Percentiles rank a stretch among this genome's conserved stretches.
phyloP scores from a whole-genome alignment of 2,888 invertebrate genomes.

The Noctua comes region DNA sequence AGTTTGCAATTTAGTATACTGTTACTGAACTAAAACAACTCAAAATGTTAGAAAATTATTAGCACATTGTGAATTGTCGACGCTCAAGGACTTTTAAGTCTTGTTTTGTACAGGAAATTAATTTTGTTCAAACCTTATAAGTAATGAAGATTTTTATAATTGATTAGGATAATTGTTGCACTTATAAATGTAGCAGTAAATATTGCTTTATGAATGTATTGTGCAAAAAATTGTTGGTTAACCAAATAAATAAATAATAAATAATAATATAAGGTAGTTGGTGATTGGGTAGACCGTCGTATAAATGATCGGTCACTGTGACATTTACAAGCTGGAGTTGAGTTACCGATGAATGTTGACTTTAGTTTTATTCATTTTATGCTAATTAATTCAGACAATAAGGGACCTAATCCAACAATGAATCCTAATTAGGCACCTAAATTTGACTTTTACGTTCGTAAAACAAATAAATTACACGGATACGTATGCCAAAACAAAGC shows the following conservation, averaged over 20 bases:
- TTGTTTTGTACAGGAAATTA: conserved; percentile 14
- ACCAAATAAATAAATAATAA: too few relatives aligned
- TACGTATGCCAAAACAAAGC: background rate
- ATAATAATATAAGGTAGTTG: background rate
- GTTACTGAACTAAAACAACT: conserved; percentile 21
- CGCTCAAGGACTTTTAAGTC: background rate
- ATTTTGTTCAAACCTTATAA: background rate
- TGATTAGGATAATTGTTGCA: too few relatives aligned
- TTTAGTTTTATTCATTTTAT: background rate
- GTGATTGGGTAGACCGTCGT: background rate
- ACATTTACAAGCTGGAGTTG: background rate
- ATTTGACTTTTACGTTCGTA: background rate
- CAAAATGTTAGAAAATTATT: conserved; percentile 33
- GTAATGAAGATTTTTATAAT: background rate
- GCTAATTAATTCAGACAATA: background rate
- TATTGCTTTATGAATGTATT: too few relatives aligned
- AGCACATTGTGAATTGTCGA: conserved; percentile 2
- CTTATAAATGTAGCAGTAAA: too few relatives aligned
- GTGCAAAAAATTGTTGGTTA: too few relatives aligned
- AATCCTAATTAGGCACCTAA: background rate
- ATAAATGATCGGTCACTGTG: background rate
- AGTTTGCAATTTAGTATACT: conserved; percentile 42
- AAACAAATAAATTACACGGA: background rate
- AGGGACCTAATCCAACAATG: background rate
- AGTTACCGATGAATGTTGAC: background rate